Conservation (phyloP, 92 coral and sea anemone genomes). For the Scolanthus callimorphus region DNA sequence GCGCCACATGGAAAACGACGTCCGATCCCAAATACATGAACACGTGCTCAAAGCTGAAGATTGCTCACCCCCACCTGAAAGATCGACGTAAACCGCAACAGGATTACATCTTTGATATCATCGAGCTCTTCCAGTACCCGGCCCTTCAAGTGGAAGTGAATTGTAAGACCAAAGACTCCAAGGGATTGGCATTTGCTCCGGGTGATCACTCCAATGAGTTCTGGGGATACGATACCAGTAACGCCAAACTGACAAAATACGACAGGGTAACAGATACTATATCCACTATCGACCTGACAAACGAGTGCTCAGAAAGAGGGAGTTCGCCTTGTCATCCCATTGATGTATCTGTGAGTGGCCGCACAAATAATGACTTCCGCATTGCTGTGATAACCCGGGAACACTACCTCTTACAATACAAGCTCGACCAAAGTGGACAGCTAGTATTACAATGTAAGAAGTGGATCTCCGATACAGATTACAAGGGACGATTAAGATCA, state of each 20-base stretch:
- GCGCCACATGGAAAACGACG: not conserved
- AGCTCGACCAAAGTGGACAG: too few species aligned
- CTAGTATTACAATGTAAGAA: too few species aligned
- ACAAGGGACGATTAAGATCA: too few species aligned
- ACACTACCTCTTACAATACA: too few species aligned
- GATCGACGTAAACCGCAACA: slow-evolving; percentile 2
- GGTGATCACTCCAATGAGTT: not conserved
- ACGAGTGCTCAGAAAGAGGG: too few species aligned
- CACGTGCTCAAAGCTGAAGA: not conserved
- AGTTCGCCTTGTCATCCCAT: not conserved
- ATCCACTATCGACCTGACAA: not conserved
- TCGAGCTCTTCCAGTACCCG: slow-evolving; percentile 2
- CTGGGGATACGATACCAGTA: not conserved
- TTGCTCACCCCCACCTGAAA: not conserved
- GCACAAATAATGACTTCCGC: too few species aligned
- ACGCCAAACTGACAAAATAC: not conserved
- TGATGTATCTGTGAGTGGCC: too few species aligned
- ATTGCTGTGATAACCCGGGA: too few species aligned
- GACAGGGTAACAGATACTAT: not conserved
- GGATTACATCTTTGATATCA: not conserved
- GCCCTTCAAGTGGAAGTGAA: not conserved
- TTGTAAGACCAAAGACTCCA: not conserved
- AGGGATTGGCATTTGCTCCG: not conserved
- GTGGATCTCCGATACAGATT: too few species aligned
- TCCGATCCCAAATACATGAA: not conserved